These are phyloP conservation scores for Drosophila nebulosa DNA, from an alignment of 1,140 invertebrate species.

Conservation along the genomic window DNA sequence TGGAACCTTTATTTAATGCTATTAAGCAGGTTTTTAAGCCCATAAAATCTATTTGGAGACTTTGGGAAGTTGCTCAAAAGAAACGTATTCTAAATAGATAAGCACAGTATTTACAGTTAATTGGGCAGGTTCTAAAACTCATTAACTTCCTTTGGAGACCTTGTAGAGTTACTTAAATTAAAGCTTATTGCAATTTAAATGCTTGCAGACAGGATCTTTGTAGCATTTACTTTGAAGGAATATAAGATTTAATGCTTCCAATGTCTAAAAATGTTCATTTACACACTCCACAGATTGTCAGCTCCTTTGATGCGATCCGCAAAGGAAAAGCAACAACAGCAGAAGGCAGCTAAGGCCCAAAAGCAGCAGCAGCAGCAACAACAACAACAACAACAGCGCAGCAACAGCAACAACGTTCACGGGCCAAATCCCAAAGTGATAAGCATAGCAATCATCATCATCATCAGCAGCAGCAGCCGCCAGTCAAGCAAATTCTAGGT, in stretches of 20 bases:
- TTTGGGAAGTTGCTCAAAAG: not conserved
- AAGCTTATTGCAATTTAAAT: too few species aligned
- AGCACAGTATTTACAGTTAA: too few species aligned
- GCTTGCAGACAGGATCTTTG: too few species aligned
- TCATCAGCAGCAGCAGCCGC: slow-evolving; percentile 36
- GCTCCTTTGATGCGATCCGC: slow-evolving; percentile 79
- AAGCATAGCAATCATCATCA: slow-evolving; percentile 61
- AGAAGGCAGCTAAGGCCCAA: slow-evolving; percentile 59
- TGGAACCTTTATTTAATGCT: too few species aligned
- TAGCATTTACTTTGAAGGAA: too few species aligned
- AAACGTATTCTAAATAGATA: too few species aligned
- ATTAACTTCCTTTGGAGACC: too few species aligned
- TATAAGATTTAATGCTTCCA: not conserved
- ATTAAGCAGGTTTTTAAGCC: too few species aligned
- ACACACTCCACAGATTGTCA: slow-evolving; percentile 65
- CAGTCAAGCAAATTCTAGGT: slow-evolving; percentile 24
- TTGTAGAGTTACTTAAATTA: too few species aligned
- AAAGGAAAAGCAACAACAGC: slow-evolving; percentile 74
- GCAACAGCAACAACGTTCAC: slow-evolving; percentile 49
- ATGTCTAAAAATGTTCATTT: not conserved
- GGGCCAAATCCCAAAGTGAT: slow-evolving; percentile 65
- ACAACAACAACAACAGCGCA: slow-evolving; percentile 23
- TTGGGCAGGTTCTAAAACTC: too few species aligned
- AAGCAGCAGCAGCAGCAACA: slow-evolving; percentile 54
- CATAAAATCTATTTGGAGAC: too few species aligned